phyloP scores from a whole-genome alignment of 2,797 vertebrate species.

The Anabas testudineus region DNA sequence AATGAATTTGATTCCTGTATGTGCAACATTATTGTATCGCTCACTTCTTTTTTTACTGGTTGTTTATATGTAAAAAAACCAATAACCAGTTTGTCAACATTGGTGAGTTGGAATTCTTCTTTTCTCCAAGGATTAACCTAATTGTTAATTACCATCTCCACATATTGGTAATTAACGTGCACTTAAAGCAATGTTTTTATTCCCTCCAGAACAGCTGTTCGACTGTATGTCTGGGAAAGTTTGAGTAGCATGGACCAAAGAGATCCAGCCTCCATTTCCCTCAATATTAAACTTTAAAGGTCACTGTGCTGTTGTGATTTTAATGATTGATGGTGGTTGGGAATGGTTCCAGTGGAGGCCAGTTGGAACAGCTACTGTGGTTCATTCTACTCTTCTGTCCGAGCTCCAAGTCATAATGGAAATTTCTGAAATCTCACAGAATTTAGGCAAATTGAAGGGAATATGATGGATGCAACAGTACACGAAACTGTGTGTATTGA shows the following conservation, averaged over 20 bases:
- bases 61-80: too few relatives aligned
- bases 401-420: background rate
- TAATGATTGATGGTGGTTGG: slow-evolving; percentile 34
- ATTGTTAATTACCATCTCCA: too few relatives aligned
- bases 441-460: background rate
- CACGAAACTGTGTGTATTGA: background rate
- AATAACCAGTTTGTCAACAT: too few relatives aligned
- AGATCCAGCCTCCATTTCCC: background rate
- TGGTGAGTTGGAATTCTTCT: too few relatives aligned
- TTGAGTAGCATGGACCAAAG: slow-evolving; percentile 6
- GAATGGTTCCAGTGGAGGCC: slow-evolving; percentile 24
- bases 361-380: background rate
- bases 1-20: too few relatives aligned
- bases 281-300: slow-evolving; percentile 41
- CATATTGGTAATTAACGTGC: too few relatives aligned
- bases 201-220: background rate
- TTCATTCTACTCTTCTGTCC: background rate
- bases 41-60: too few relatives aligned
- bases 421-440: background rate
- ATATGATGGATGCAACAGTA: background rate
- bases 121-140: too few relatives aligned
- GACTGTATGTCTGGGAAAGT: background rate
- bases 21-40: too few relatives aligned
- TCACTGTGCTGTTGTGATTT: slow-evolving; percentile 12
- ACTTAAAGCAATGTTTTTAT: too few relatives aligned